Evolutionary conservation across 2,113 vertebrate species (phyloP), one percentile per base, ranked within the genome.

Genomic region (Motacilla alba): DNA sequence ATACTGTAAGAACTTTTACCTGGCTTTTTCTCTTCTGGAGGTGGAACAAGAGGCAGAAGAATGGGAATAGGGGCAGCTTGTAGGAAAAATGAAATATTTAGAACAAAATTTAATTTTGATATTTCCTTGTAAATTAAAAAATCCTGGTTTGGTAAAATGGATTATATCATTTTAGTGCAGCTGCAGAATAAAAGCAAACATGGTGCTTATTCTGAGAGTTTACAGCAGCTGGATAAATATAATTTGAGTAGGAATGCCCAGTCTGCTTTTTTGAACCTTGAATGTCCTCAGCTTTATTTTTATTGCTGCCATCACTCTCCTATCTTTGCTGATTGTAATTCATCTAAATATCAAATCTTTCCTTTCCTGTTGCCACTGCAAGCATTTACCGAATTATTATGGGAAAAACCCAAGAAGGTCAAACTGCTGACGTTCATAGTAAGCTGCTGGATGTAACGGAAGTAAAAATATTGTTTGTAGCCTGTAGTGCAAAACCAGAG

Each of bases 21-120:
- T 89, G 97, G 94, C 77, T 98, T 98, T 84, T 98, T 98, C 97
- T 98, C 74, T 75, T 97, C 98, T 89, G 97, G 97, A 68, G 96
- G 94, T 92, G 81, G 59, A 91, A 98, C 87, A 83, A 97, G 79
- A 93, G 97, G 95, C 49, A 98, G 92, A 93, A 97, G 97, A 60
- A 98, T 97, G 92, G 96, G 94, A 96, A 96, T 97, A 92, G 83
- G 89, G 67, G 77, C 96, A 21, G 37, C 91, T 96, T 95, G 84
- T 60, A 52, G 52, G 91, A 82, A 93, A 96, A 94, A 94, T 9
- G 11, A 96, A 47, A 97, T 89, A 96, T 97, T 96, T 96, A 92
- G 52, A 92, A 90, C 80, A 94, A 89, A 94, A 55, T 41, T 53
- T 77, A 62, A 95, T 52, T 49, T 66, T 21, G 3, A 19, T 52